Conservation (phyloP, 2,797 vertebrate genomes). For the Enteromius mattozi region DNA sequence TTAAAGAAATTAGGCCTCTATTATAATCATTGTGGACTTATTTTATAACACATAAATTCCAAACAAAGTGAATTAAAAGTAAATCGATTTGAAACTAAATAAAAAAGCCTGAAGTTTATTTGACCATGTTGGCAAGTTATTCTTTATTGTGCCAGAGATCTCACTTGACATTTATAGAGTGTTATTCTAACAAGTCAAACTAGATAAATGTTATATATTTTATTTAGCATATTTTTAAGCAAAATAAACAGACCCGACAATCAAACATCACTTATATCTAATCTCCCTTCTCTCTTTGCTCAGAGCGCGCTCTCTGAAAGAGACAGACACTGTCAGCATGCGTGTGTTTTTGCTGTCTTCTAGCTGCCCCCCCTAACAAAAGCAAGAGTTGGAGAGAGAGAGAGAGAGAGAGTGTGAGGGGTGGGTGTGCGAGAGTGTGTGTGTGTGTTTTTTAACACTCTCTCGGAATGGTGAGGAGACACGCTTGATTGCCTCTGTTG, state of each 20-base stretch:
- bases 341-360: constrained; percentile 46
- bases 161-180: neutral
- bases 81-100: too few relatives aligned
- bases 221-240: constrained; percentile 29
- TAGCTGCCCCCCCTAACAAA: constrained; percentile 42
- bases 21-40: neutral
- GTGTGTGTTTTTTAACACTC: constrained; percentile 76
- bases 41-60: neutral
- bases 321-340: constrained; percentile 45
- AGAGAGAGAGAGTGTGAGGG: constrained; percentile 44
- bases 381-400: constrained; percentile 47
- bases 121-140: neutral
- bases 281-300: constrained; percentile 15
- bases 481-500: constrained; percentile 84
- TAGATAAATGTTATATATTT: constrained; percentile 12
- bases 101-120: too few relatives aligned
- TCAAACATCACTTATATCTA: constrained; percentile 41
- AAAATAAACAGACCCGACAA: constrained; percentile 17
- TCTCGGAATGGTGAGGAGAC: constrained; percentile 73
- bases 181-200: neutral
- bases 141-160: constrained; percentile 1
- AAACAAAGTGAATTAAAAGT: neutral
- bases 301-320: neutral
- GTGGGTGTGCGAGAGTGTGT: constrained; percentile 28
- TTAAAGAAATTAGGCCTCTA: neutral